Evolutionary conservation across 1,140 invertebrate genomes (phyloP).

Genomic region (Aphelenchoides fujianensis): DNA sequence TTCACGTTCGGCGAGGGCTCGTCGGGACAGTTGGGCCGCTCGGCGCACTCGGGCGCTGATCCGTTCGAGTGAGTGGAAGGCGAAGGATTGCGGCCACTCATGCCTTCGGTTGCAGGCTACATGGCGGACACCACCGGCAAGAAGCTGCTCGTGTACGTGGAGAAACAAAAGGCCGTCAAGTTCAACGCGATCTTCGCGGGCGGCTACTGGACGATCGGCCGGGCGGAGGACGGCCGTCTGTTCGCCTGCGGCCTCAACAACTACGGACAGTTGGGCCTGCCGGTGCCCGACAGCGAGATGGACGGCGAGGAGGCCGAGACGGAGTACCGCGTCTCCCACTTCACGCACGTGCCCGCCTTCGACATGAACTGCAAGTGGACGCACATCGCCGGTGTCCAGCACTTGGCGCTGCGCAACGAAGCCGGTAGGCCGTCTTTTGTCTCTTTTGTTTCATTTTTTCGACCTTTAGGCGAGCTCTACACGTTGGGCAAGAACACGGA

Average conservation of each 20-base stretch:
- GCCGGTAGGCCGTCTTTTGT: conserved; percentile 33
- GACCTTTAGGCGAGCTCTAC: conserved; percentile 49
- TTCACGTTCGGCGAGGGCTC: conserved; percentile 60
- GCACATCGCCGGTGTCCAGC: conserved; percentile 56
- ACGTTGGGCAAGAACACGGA: conserved; percentile 60
- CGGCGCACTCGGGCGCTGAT: conserved; percentile 46
- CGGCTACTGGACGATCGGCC: conserved; percentile 55
- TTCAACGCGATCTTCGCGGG: conserved; percentile 58
- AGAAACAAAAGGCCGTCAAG: conserved; percentile 42
- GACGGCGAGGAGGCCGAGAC: conserved; percentile 18
- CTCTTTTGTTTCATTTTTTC: conserved; percentile 10
- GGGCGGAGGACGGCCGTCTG: conserved; percentile 49
- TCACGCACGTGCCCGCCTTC: conserved; percentile 39
- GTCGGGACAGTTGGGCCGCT: conserved; percentile 55
- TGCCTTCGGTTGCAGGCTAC: conserved; percentile 24
- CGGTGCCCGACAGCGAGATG: conserved; percentile 26
- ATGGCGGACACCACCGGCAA: conserved; percentile 44
- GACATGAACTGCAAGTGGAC: conserved; percentile 43
- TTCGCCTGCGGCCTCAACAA: conserved; percentile 60
- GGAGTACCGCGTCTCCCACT: conserved; percentile 21
- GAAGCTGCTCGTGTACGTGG: conserved; percentile 31
- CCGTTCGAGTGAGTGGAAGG: conserved; percentile 43
- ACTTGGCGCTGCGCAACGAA: conserved; percentile 40
- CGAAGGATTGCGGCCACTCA: conserved; percentile 7
- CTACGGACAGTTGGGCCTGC: conserved; percentile 54